Conservation (phyloP, 1,140 invertebrate species). For the Mylabris phalerata region DNA sequence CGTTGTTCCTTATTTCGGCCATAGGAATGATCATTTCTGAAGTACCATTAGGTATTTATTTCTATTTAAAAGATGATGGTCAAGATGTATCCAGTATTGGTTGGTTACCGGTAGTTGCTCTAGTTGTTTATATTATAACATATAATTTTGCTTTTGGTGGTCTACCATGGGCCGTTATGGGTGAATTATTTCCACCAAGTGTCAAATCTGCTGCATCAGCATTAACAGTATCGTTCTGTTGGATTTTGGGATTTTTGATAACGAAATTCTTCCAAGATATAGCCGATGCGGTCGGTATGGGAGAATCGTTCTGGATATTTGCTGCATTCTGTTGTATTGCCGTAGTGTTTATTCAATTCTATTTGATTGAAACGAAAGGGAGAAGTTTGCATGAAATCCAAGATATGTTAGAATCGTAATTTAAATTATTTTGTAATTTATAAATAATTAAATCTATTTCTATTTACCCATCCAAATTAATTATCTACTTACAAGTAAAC, state of each 20-base stretch:
- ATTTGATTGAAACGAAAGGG: constrained; percentile 25
- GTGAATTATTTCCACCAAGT: constrained; percentile 70
- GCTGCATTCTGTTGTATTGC: constrained; percentile 55
- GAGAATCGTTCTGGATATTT: constrained; percentile 74
- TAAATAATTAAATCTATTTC: too few relatives aligned
- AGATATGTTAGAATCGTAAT: constrained; percentile 35
- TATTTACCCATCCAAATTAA: too few relatives aligned
- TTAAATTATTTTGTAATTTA: not conserved
- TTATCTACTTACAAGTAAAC: too few relatives aligned
- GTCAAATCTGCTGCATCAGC: constrained; percentile 67
- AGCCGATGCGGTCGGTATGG: constrained; percentile 51
- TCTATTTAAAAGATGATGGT: constrained; percentile 22
- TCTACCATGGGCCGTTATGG: constrained; percentile 75
- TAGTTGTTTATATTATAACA: constrained; percentile 29
- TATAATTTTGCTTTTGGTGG: constrained; percentile 61
- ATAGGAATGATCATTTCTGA: constrained; percentile 49
- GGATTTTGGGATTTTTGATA: constrained; percentile 67
- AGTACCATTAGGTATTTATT: constrained; percentile 31
- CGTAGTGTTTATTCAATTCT: constrained; percentile 32
- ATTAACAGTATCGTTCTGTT: constrained; percentile 66
- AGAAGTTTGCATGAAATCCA: constrained; percentile 27
- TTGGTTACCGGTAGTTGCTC: constrained; percentile 29
- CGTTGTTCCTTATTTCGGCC: constrained; percentile 63
- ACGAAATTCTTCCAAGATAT: constrained; percentile 66
- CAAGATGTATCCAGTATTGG: constrained; percentile 22